Evolutionary conservation across 2,797 vertebrate species (phyloP).

Genomic region (Schizopygopsis pylzovi): DNA sequence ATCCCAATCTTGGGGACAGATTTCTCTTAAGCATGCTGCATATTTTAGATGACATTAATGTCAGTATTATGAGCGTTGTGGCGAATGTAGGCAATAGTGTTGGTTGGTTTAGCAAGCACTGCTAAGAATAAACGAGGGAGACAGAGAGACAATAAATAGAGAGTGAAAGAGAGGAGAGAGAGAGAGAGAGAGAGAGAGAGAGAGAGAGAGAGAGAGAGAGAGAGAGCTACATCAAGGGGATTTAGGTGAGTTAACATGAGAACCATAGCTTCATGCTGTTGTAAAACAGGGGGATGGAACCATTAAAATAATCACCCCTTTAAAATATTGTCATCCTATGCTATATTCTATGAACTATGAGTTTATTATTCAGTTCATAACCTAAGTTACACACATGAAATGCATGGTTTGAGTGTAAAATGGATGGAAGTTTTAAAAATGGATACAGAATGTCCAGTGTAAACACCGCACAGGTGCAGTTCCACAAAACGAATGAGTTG

Average conservation of each 20-base stretch:
- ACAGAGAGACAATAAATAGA: not conserved
- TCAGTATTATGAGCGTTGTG: not conserved
- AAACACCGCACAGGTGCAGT: conserved; percentile 71
- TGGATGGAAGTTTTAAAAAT: conserved; percentile 66
- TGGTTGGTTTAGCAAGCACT: not conserved
- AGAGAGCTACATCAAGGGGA: conserved; percentile 2
- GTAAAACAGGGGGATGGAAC: not conserved
- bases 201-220: not conserved
- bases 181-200: not conserved
- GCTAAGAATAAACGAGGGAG: not conserved
- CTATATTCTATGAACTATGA: conserved; percentile 5
- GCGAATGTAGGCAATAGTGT: not conserved
- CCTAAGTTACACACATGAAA: not conserved
- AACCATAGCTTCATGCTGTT: not conserved
- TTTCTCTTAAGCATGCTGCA: not conserved
- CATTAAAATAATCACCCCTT: not conserved
- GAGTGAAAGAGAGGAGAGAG: not conserved
- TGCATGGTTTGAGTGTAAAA: conserved; percentile 36
- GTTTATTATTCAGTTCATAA: not conserved
- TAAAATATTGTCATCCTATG: conserved; percentile 1
- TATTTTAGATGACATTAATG: not conserved
- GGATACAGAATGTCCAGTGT: conserved; percentile 58
- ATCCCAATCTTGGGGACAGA: not conserved
- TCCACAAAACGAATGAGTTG: conserved; percentile 50
- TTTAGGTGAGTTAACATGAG: conserved; percentile 13